Evolutionary conservation across 2,113 vertebrate species (phyloP).

Genomic region (Lonchura striata): DNA sequence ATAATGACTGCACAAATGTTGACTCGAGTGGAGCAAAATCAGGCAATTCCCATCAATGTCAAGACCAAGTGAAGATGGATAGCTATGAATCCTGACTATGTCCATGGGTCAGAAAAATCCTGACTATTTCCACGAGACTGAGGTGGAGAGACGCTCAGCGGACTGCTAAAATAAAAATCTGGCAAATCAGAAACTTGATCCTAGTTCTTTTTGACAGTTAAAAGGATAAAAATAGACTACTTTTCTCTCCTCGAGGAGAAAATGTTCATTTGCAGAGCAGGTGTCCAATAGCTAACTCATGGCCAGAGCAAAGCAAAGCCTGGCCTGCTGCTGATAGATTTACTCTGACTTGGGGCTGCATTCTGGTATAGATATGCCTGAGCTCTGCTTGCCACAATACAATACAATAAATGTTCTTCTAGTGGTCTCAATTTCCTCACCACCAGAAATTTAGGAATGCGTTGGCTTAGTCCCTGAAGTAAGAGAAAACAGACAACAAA

Average conservation of each 20-base stretch:
- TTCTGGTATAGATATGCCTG: background rate
- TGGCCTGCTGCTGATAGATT: fast-evolving
- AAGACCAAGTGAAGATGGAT: background rate
- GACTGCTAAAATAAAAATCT: background rate
- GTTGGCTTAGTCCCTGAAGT: background rate
- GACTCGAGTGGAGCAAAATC: background rate
- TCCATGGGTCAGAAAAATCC: background rate
- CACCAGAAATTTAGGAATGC: background rate
- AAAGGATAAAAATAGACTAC: background rate
- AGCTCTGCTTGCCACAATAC: background rate
- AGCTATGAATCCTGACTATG: background rate
- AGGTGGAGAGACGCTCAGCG: background rate
- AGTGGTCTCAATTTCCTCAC: background rate
- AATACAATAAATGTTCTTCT: background rate
- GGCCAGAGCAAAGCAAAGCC: background rate
- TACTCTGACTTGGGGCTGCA: background rate
- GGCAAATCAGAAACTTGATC: background rate
- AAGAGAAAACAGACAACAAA: background rate
- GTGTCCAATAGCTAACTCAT: background rate
- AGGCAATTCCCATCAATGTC: background rate
- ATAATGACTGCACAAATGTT: background rate
- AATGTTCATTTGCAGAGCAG: background rate
- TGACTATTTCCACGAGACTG: fast-evolving
- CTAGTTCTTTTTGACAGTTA: background rate
- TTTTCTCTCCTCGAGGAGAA: background rate